Percentiles rank a stretch among this genome's conserved stretches.
phyloP scores from a whole-genome alignment of 2,888 invertebrate genomes.

The Rutpela maculata region DNA sequence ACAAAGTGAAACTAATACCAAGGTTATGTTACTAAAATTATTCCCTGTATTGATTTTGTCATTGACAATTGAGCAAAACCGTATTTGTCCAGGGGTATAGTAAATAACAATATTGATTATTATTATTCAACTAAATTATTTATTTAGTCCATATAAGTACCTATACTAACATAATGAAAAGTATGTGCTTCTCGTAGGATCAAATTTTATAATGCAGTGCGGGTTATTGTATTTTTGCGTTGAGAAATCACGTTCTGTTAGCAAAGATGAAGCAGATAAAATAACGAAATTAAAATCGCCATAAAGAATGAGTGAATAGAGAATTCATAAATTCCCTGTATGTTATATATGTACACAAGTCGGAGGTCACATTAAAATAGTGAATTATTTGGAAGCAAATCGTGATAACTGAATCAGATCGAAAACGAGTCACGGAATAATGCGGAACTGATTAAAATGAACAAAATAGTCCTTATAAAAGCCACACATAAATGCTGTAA shows the following conservation, averaged over 20 bases:
- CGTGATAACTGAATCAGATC: slow-evolving; percentile 70
- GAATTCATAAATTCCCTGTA: slow-evolving; percentile 37
- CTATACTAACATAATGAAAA: no score
- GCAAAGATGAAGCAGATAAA: slow-evolving; percentile 28
- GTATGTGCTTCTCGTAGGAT: no score
- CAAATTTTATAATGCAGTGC: not conserved
- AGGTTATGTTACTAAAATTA: no score
- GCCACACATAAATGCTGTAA: slow-evolving; percentile 25
- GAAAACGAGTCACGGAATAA: slow-evolving; percentile 68
- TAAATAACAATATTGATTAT: no score
- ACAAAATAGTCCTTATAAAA: slow-evolving; percentile 42
- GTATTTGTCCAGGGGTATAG: no score
- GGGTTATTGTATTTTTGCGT: slow-evolving; percentile 23
- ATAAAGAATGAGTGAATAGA: slow-evolving; percentile 29
- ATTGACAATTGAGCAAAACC: no score
- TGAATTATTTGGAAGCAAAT: slow-evolving; percentile 60
- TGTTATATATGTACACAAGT: slow-evolving; percentile 35
- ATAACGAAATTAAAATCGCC: slow-evolving; percentile 27
- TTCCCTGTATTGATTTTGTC: no score
- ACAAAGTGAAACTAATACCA: no score
- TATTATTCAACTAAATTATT: no score
- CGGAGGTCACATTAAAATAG: slow-evolving; percentile 51
- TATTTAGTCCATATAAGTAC: no score
- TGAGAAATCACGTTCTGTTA: slow-evolving; percentile 32
- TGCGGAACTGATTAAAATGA: slow-evolving; percentile 58